Evolutionary conservation across 2,888 invertebrate genomes (phyloP).

Genomic region (Coelogynopora nodosa): DNA sequence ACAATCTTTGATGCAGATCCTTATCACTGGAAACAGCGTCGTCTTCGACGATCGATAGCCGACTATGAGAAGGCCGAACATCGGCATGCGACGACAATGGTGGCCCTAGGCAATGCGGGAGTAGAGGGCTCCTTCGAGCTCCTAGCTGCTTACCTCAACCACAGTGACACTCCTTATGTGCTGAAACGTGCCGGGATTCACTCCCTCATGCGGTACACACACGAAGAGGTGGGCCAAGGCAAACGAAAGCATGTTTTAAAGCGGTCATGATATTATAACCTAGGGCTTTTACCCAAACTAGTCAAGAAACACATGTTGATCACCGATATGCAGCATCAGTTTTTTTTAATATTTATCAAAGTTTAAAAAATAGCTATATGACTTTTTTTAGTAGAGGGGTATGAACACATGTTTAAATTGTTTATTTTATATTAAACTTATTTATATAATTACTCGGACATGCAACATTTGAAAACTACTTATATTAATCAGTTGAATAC

Average conservation of each 20-base stretch:
- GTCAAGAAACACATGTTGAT: no score
- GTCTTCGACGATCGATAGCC: neutral
- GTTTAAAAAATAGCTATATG: no score
- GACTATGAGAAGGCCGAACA: neutral
- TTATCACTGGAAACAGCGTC: neutral
- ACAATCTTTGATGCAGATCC: neutral
- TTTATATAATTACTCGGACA: no score
- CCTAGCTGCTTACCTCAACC: neutral
- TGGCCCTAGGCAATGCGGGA: neutral
- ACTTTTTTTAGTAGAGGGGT: no score
- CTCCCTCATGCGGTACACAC: neutral
- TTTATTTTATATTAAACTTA: no score
- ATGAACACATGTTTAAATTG: no score
- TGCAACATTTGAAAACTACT: no score
- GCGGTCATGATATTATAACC: no score
- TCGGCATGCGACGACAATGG: neutral
- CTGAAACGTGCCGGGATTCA: slow-evolving; percentile 22
- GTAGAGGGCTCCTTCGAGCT: neutral
- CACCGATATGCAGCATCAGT: no score
- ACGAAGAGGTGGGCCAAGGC: neutral
- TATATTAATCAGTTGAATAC: no score
- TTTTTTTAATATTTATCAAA: no score
- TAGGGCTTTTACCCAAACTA: no score
- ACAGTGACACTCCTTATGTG: neutral
- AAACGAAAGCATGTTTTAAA: neutral